phyloP scores from a whole-genome alignment of 2,797 vertebrate species.

The Syngnathus rostellatus region DNA sequence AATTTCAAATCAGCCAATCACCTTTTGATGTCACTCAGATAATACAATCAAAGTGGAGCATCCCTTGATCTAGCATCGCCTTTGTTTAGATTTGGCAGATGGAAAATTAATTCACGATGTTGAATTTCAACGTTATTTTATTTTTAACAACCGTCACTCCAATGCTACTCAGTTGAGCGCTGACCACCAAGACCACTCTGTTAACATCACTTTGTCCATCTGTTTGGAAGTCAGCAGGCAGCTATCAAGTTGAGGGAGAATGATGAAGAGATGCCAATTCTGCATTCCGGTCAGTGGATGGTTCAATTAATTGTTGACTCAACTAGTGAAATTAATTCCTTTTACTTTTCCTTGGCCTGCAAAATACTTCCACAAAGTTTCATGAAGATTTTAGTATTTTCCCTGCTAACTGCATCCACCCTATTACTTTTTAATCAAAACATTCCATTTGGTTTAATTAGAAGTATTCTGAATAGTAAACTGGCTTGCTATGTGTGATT shows the following conservation, averaged over 20 bases:
- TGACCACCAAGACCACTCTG: no score
- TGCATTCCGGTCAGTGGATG: not conserved
- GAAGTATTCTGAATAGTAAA: not conserved
- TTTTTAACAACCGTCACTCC: no score
- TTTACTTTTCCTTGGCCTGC: not conserved
- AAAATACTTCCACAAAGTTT: not conserved
- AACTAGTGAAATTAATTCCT: not conserved
- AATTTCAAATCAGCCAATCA: slow-evolving; percentile 47
- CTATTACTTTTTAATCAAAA: not conserved
- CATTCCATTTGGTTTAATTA: not conserved
- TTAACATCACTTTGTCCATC: not conserved
- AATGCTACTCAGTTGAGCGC: not conserved
- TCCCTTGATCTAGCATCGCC: not conserved
- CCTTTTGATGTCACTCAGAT: not conserved
- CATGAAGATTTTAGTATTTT: not conserved
- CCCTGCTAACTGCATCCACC: not conserved
- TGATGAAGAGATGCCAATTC: not conserved
- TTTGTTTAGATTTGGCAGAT: not conserved
- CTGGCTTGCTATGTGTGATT: not conserved
- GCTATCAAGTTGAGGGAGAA: not conserved
- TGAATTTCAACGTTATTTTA: no score
- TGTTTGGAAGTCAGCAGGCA: not conserved
- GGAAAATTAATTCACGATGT: not conserved
- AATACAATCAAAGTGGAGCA: not conserved
- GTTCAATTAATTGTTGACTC: not conserved